Evolutionary conservation across 2,888 invertebrate genomes (phyloP).

Genomic region (Dermolepida albohirtum): DNA sequence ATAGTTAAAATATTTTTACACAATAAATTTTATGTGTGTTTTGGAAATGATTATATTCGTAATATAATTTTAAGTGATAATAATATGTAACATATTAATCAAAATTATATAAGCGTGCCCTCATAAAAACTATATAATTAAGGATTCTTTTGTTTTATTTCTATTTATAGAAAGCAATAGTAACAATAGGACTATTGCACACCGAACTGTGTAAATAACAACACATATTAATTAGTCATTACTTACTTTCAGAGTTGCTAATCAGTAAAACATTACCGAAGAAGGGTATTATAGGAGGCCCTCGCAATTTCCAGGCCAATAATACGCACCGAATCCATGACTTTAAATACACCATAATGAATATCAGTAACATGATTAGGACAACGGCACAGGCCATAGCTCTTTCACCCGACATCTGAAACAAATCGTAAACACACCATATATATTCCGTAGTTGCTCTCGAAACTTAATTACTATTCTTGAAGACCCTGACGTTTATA

Average conservation of each 20-base stretch:
- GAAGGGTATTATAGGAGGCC: conserved; percentile 39
- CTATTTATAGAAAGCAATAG: not conserved
- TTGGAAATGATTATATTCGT: too few relatives aligned
- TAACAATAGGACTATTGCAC: conserved; percentile 3
- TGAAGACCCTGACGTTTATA: conserved; percentile 29
- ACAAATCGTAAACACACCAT: conserved; percentile 26
- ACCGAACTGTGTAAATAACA: not conserved
- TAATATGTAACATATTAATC: too few relatives aligned
- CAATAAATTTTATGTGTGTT: too few relatives aligned
- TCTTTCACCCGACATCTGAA: conserved; percentile 20
- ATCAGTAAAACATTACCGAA: conserved; percentile 40
- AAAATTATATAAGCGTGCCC: too few relatives aligned
- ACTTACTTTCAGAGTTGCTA: conserved; percentile 36
- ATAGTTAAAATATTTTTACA: too few relatives aligned
- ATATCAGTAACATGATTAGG: conserved; percentile 10
- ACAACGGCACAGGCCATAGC: conserved; percentile 18
- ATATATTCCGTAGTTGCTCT: conserved; percentile 24
- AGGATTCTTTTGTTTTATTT: too few relatives aligned
- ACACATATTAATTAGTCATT: conserved; percentile 1
- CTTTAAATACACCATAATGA: conserved; percentile 37
- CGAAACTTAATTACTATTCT: conserved; percentile 28
- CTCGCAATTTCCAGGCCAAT: conserved; percentile 37
- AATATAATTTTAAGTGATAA: too few relatives aligned
- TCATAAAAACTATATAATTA: too few relatives aligned
- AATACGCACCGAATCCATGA: conserved; percentile 37